phyloP scores from a whole-genome alignment of 1,140 invertebrate species.

The Apis florea region DNA sequence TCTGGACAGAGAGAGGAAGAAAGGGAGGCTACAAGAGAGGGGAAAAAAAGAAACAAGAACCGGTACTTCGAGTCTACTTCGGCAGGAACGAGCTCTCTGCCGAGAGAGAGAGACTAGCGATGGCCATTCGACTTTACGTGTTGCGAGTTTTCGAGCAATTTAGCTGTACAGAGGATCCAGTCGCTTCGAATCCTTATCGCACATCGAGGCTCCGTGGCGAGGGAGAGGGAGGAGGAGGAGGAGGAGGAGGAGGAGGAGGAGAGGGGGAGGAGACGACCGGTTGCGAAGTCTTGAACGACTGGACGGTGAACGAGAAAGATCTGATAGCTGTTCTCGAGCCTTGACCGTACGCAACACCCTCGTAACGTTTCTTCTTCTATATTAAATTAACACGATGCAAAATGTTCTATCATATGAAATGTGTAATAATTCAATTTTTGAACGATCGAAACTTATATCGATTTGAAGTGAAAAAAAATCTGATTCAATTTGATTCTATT shows the following conservation, averaged over 20 bases:
- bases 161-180: slow-evolving; percentile 13
- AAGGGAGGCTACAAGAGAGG: slow-evolving; percentile 32
- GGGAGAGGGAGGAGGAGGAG: too few species aligned
- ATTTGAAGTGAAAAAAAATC: too few species aligned
- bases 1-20: slow-evolving; percentile 42
- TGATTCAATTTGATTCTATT: too few species aligned
- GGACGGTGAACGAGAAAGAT: slow-evolving; percentile 12
- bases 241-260: not conserved
- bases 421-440: too few species aligned
- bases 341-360: slow-evolving; percentile 20
- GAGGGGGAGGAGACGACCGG: not conserved
- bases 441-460: too few species aligned
- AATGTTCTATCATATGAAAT: too few species aligned
- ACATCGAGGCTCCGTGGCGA: not conserved
- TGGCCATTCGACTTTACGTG: not conserved
- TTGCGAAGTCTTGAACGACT: not conserved
- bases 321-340: slow-evolving; percentile 11
- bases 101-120: slow-evolving; percentile 7
- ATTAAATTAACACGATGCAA: not conserved
- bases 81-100: slow-evolving; percentile 43
- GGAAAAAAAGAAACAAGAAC: slow-evolving; percentile 64
- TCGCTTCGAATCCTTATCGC: slow-evolving; percentile 13
- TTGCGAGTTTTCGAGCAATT: slow-evolving; percentile 29
- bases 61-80: slow-evolving; percentile 60
- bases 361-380: not conserved